These are phyloP conservation scores for Hirtodrosophila confusa DNA, from an alignment of 2,888 invertebrate species.

Conservation along the genomic window DNA sequence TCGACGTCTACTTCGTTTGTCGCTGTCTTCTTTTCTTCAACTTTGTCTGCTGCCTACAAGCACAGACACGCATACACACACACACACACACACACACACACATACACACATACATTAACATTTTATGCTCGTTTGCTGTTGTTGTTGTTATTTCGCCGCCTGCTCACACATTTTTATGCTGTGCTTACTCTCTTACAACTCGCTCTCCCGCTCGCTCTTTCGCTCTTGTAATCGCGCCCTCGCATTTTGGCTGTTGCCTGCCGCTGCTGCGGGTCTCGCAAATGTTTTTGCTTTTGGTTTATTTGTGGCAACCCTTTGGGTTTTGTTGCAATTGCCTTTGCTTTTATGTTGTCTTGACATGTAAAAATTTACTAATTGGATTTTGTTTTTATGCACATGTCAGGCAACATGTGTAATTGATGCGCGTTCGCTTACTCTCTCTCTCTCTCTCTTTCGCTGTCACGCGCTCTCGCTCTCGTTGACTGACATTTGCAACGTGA, in stretches of 20 bases:
- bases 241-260: conserved; percentile 36
- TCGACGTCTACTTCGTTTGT: conserved; percentile 7
- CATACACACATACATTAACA: conserved; percentile 31
- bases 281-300: conserved; percentile 68
- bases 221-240: conserved; percentile 37
- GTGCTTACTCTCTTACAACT: conserved; percentile 23
- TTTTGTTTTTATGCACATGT: conserved; percentile 48
- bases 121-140: conserved; percentile 52
- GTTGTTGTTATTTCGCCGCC: conserved; percentile 56
- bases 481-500: conserved; percentile 45
- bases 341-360: conserved; percentile 54
- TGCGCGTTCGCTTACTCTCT: conserved; percentile 10
- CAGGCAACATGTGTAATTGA: conserved; percentile 54
- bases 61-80: conserved; percentile 20
- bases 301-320: conserved; percentile 64
- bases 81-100: conserved; percentile 12
- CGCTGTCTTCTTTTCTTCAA: conserved; percentile 64
- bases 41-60: conserved; percentile 67
- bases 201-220: conserved; percentile 23
- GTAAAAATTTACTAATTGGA: conserved; percentile 65
- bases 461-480: conserved; percentile 29
- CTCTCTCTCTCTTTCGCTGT: conserved; percentile 9
- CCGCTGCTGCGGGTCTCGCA: conserved; percentile 38
- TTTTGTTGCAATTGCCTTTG: conserved; percentile 63
- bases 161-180: conserved; percentile 65